phyloP scores from a whole-genome alignment of 2,113 vertebrate genomes.

The Nyctibius bracteatus region DNA sequence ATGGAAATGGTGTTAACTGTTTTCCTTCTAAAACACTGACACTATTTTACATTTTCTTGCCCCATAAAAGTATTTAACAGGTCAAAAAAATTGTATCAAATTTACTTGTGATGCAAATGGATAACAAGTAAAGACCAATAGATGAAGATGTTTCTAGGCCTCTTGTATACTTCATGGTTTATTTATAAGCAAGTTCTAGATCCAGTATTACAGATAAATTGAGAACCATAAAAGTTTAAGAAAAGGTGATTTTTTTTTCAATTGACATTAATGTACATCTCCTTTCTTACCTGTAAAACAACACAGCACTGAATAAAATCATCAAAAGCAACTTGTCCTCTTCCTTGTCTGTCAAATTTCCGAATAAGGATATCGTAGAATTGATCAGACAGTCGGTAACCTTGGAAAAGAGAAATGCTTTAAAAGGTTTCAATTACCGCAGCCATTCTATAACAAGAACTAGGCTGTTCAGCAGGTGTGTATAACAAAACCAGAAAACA shows the following conservation, averaged over 20 bases:
- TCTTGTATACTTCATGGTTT: neutral
- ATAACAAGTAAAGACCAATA: neutral
- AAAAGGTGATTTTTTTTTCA: neutral
- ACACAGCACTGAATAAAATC: constrained; percentile 99
- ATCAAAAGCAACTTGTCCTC: constrained; percentile 95
- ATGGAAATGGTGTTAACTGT: neutral
- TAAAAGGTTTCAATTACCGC: neutral
- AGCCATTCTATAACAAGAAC: neutral
- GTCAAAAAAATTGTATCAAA: neutral
- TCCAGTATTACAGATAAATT: neutral
- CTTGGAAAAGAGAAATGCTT: constrained; percentile 67
- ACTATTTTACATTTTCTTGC: neutral
- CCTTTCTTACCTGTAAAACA: constrained; percentile 87
- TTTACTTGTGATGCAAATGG: neutral
- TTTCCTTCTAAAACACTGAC: neutral
- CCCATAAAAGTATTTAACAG: neutral
- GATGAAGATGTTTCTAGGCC: neutral
- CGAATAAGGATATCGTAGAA: constrained; percentile 94
- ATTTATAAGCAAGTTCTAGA: neutral
- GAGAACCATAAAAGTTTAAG: neutral
- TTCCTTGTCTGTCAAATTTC: constrained; percentile 96
- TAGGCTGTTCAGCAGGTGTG: neutral
- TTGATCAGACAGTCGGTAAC: constrained; percentile 94
- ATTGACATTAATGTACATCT: neutral
- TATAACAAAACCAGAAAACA: neutral